Evolutionary conservation across 2,888 invertebrate species (phyloP).

Genomic region (Drosophila meridiana): DNA sequence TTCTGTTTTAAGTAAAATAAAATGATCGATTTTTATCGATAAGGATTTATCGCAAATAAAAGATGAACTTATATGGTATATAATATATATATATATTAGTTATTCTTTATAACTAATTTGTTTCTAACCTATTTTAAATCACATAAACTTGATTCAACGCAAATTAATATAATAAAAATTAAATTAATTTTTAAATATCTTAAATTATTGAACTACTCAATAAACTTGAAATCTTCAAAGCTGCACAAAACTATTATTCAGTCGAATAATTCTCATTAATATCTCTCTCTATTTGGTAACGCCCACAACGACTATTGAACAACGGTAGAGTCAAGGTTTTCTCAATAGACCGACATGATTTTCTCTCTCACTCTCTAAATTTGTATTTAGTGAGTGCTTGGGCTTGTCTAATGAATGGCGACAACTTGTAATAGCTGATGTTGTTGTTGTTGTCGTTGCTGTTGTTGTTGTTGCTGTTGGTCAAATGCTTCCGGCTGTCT

Average conservation of each 20-base stretch:
- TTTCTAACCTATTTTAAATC: too few relatives aligned
- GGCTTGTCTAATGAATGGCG: conserved; percentile 43
- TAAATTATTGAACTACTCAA: too few relatives aligned
- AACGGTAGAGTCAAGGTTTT: conserved; percentile 11
- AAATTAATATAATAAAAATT: too few relatives aligned
- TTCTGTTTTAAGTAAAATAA: not conserved
- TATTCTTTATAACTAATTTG: too few relatives aligned
- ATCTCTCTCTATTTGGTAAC: conserved; percentile 9
- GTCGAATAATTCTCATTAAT: not conserved
- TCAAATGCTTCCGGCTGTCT: conserved; percentile 66
- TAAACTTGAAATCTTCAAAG: too few relatives aligned
- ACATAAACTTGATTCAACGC: too few relatives aligned
- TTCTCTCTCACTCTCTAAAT: conserved; percentile 9
- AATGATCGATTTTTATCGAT: not conserved
- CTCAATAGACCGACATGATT: not conserved
- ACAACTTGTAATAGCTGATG: conserved; percentile 22
- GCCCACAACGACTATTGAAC: conserved; percentile 1
- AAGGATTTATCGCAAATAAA: not conserved
- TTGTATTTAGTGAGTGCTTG: conserved; percentile 44
- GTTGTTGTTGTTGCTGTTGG: conserved; percentile 25
- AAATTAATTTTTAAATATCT: too few relatives aligned
- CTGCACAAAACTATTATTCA: not conserved
- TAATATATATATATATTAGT: not conserved
- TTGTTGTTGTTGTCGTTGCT: conserved; percentile 5
- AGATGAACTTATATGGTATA: not conserved